Evolutionary conservation across 1,140 invertebrate genomes (phyloP).

Genomic region (Caenorhabditis latens): DNA sequence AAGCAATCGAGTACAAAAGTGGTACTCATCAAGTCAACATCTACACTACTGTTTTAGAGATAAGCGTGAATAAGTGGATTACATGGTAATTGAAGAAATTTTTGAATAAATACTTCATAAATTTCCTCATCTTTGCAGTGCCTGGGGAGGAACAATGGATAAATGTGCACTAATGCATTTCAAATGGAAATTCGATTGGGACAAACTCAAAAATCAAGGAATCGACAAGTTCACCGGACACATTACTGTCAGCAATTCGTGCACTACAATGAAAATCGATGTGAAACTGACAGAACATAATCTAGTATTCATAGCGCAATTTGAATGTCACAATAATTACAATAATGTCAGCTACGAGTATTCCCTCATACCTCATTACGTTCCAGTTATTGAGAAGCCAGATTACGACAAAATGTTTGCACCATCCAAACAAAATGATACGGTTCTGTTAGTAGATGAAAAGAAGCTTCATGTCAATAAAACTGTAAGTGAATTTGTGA

Average conservation of each 20-base stretch:
- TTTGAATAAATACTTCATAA: too few relatives aligned
- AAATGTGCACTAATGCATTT: neutral
- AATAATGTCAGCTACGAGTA: neutral
- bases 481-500: too few relatives aligned
- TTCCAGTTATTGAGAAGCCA: neutral
- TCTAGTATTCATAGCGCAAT: neutral
- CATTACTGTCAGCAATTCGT: neutral
- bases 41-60: too few relatives aligned
- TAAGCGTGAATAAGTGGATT: too few relatives aligned
- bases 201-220: neutral
- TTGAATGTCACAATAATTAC: neutral
- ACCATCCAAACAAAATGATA: neutral
- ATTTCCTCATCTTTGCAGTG: too few relatives aligned
- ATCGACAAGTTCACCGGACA: neutral
- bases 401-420: neutral
- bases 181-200: constrained; percentile 1
- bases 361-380: neutral
- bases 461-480: too few relatives aligned
- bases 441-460: neutral
- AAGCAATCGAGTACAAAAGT: too few relatives aligned
- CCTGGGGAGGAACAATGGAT: too few relatives aligned
- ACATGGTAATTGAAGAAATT: too few relatives aligned
- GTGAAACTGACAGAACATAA: neutral
- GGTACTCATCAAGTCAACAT: too few relatives aligned
- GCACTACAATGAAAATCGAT: neutral